Base-by-base conservation (phyloP, 1,140 invertebrate genomes). In the Arion vulgaris region DNA sequence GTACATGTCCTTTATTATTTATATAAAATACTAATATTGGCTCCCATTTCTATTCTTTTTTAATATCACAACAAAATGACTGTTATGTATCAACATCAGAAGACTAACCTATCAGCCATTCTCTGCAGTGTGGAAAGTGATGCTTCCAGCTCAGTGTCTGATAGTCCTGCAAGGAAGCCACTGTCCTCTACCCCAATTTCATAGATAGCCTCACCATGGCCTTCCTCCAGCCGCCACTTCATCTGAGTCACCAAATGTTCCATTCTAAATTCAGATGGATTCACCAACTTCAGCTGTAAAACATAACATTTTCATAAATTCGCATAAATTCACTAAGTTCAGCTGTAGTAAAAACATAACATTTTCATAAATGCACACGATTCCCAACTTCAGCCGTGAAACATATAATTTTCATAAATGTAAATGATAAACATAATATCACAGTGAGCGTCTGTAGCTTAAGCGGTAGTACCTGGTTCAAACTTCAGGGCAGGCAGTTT, bases 101-200 rank as follows among this genome's bases (percentile, higher is more conserved):
- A 23, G 17, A 39, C 53, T 41, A 76, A 92, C 91, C 87, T 90
- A 32, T 88, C 73, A 19, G 91, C 91, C 97, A 99, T 98, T 83
- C 95, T 94, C 73, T 95, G 93, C 28, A 99, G 92, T 0, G 97
- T 97, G 72, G 94, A 93, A 71, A 99, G 92, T 39, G 96, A 98
- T 9, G 95, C 95, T 45, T 95, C 94, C 94, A 99, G 95, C 76
- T 98, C 97, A 23, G 94, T 93, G 78, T 94, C 94, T 19, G 94
- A 94, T 11, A 99, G 93, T 15, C 98, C 97, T 19, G 95, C 94
- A 84, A 98, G 91, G 39, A 95, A 94, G 17, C 98, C 98, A 92
- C 96, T 97, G 92, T 99, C 98, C 83, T 97, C 96, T 0, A 99
- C 98, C 0, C 98, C 97, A 74, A 99, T 96, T 93, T 98, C 97